A percentile compares a stretch with the other conserved stretches of the same genome.
Conservation (phyloP, 2,888 invertebrate genomes). For the Didymodactylos carnosus region DNA sequence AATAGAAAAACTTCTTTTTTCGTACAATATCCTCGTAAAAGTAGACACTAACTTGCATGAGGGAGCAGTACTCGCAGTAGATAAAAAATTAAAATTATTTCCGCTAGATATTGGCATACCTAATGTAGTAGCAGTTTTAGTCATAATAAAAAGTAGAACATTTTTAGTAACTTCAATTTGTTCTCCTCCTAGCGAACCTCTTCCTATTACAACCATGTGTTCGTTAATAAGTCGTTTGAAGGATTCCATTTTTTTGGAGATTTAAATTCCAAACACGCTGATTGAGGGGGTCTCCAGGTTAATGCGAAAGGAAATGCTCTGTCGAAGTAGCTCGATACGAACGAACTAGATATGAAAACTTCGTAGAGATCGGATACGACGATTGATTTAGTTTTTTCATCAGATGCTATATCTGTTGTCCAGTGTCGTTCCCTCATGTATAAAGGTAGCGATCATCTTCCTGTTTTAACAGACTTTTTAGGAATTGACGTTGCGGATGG, state of each 20-base stretch:
- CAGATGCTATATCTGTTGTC: neutral
- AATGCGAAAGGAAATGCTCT: neutral
- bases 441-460: neutral
- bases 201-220: neutral
- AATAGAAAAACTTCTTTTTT: neutral
- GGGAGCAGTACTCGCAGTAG: neutral
- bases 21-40: neutral
- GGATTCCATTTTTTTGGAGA: neutral
- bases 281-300: neutral
- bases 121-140: neutral
- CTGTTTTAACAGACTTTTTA: neutral
- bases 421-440: neutral
- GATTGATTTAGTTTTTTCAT: neutral
- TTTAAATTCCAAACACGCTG: neutral
- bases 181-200: neutral
- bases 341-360: neutral
- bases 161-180: neutral
- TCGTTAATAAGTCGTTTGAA: neutral
- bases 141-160: neutral
- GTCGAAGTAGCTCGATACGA: neutral
- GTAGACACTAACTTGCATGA: neutral
- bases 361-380: neutral
- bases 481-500: too few species aligned
- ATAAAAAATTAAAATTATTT: neutral
- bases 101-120: neutral